Conservation (phyloP, 1,140 invertebrate genomes). For the Nasonia longicornis region DNA sequence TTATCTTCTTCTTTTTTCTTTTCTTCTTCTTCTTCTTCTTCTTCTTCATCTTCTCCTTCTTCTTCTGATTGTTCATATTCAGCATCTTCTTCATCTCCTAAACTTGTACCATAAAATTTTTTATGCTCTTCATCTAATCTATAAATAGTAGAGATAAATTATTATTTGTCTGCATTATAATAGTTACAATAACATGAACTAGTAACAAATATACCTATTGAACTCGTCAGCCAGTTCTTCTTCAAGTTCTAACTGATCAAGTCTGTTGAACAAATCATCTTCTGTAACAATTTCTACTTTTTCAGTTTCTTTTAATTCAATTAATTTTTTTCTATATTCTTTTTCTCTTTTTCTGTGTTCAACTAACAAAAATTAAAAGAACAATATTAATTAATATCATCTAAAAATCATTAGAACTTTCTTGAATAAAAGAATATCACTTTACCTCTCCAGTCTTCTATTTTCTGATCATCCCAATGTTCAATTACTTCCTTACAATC, state of each 20-base stretch:
- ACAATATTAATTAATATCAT: conserved; percentile 35
- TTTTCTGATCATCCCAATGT: conserved; percentile 70
- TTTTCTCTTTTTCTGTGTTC: conserved; percentile 69
- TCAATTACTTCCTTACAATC: conserved; percentile 69
- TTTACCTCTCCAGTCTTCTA: conserved; percentile 70
- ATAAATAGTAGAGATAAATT: conserved; percentile 1
- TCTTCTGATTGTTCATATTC: conserved; percentile 45
- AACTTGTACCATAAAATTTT: conserved; percentile 47
- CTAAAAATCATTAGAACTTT: conserved; percentile 28
- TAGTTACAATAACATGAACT: conserved; percentile 7
- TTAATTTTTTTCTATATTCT: conserved; percentile 66
- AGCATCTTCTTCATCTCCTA: neutral
- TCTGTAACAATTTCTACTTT: conserved; percentile 60
- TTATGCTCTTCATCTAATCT: conserved; percentile 52
- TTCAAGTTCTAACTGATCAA: conserved; percentile 71
- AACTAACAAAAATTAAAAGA: conserved; percentile 55
- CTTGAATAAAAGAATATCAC: conserved; percentile 43
- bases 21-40: conserved; percentile 12
- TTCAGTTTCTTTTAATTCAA: conserved; percentile 58
- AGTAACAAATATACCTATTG: conserved; percentile 53
- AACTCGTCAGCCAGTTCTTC: conserved; percentile 70
- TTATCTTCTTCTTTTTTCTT: conserved; percentile 32
- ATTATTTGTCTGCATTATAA: conserved; percentile 23
- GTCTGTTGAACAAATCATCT: conserved; percentile 66
- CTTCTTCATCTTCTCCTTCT: conserved; percentile 48